Evolutionary conservation across 2,797 vertebrate genomes (phyloP).

Genomic region (Lophotriccus pileatus): DNA sequence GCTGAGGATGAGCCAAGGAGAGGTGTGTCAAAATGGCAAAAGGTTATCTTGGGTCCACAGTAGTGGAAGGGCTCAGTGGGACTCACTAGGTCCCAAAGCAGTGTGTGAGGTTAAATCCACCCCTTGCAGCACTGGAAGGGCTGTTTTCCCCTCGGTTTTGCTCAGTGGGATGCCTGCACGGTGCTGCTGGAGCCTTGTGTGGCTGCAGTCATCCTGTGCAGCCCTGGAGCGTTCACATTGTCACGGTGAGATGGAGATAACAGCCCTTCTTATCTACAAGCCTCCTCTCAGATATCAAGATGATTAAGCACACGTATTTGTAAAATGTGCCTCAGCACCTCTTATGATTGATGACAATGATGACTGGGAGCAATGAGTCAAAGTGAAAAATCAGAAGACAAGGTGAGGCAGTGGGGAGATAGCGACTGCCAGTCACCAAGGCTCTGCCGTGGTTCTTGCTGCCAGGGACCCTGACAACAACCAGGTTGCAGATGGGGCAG

Average conservation of each 20-base stretch:
- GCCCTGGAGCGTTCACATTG: background rate
- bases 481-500: background rate
- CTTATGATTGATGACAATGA: background rate
- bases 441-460: background rate
- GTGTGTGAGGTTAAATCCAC: background rate
- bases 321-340: background rate
- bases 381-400: constrained; percentile 31
- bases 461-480: background rate
- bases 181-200: background rate
- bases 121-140: background rate
- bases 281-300: constrained; percentile 12
- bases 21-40: background rate
- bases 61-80: background rate
- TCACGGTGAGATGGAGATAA: background rate
- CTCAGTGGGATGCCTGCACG: rapidly evolving
- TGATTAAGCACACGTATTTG: background rate
- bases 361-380: constrained; percentile 17
- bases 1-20: background rate
- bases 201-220: background rate
- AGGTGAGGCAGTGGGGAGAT: background rate
- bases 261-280: background rate
- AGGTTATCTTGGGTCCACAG: background rate
- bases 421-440: background rate
- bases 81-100: rapidly evolving
- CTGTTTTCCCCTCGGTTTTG: background rate